Percentiles rank a stretch among this genome's conserved stretches.
Conservation (phyloP, 1,140 invertebrate genomes). For the Drosophila triauraria region DNA sequence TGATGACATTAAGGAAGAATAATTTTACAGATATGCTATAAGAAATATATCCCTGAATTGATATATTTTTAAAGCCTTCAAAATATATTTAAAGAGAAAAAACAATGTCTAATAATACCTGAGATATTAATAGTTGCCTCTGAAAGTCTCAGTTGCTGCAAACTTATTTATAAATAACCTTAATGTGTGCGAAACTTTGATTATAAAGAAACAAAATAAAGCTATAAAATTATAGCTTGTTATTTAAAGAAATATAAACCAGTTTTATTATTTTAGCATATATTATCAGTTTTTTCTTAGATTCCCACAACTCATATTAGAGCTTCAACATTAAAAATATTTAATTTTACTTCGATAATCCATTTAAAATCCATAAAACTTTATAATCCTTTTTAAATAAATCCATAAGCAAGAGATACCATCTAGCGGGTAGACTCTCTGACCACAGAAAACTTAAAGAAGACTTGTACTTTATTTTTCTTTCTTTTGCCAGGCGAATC, state of each 20-base stretch:
- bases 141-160: not conserved
- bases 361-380: not conserved
- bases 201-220: not conserved
- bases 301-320: not conserved
- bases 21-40: not conserved
- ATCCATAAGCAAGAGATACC: slow-evolving; percentile 1
- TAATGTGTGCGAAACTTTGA: not conserved
- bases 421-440: not conserved
- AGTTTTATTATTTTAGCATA: slow-evolving; percentile 1
- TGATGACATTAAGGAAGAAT: not conserved
- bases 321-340: not conserved
- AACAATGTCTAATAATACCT: not conserved
- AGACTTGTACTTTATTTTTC: slow-evolving; percentile 17
- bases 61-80: not conserved
- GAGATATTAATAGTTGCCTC: not conserved
- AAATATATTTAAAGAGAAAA: not conserved
- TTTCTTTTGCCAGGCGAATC: slow-evolving; percentile 9
- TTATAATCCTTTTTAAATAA: not conserved
- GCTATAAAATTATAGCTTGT: not conserved
- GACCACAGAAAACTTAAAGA: slow-evolving; percentile 1
- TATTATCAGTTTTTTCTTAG: not conserved
- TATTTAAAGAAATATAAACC: slow-evolving; percentile 1
- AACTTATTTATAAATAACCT: slow-evolving; percentile 6
- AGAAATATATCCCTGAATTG: not conserved
- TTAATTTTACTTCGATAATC: not conserved